phyloP scores from a whole-genome alignment of 2,797 vertebrate genomes.

The Arnoldichthys spilopterus region DNA sequence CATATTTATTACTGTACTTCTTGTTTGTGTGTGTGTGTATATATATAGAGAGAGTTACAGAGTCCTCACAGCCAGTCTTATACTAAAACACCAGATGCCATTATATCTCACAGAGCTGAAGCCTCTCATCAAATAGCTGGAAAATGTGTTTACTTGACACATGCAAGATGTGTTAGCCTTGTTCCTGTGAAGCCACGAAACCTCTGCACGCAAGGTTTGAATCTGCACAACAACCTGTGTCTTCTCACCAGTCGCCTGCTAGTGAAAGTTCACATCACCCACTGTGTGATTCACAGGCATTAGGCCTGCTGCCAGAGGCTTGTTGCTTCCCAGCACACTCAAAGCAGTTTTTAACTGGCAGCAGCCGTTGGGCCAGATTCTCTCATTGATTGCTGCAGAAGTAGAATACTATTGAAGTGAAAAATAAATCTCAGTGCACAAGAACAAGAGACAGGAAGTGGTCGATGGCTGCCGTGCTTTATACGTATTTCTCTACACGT shows the following conservation, averaged over 20 bases:
- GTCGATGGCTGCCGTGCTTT: slow-evolving; percentile 47
- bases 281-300: not conserved
- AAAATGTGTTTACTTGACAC: not conserved
- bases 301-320: not conserved
- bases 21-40: not conserved
- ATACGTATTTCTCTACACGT: not conserved
- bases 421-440: slow-evolving; percentile 46
- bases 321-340: not conserved
- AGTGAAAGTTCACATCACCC: not conserved
- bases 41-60: too few relatives aligned
- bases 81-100: not conserved
- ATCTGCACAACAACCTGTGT: not conserved
- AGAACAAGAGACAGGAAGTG: slow-evolving; percentile 69
- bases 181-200: slow-evolving; percentile 6
- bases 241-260: not conserved
- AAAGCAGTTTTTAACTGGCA: not conserved
- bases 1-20: not conserved
- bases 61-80: too few relatives aligned
- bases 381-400: not conserved
- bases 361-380: not conserved
- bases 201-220: not conserved
- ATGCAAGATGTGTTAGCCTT: not conserved
- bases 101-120: not conserved
- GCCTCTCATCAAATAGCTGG: not conserved
- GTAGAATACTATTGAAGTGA: not conserved